Conservation (phyloP, 2,888 invertebrate genomes). For the Zele albiditarsus region DNA sequence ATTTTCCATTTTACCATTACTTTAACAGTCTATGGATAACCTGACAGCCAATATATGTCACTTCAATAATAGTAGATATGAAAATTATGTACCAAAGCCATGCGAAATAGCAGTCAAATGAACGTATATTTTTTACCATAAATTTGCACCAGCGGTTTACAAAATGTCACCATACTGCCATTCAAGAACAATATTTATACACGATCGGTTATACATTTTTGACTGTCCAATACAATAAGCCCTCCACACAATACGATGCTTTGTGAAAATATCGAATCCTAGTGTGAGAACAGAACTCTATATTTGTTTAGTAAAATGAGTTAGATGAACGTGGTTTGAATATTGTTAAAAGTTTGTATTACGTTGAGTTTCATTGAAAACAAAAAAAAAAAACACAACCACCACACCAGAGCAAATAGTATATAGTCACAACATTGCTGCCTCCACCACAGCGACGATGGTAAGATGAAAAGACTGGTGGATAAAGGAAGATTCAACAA, state of each 20-base stretch:
- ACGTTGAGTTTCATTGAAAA: neutral
- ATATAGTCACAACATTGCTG: neutral
- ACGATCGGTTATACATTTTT: neutral
- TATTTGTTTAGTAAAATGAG: neutral
- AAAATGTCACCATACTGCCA: neutral
- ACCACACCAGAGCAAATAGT: neutral
- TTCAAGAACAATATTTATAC: neutral
- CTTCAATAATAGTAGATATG: neutral
- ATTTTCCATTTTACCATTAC: too few species aligned
- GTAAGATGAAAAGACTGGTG: slow-evolving; percentile 44
- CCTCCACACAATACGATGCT: neutral
- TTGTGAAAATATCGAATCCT: neutral
- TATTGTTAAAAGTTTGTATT: neutral
- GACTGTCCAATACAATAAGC: neutral
- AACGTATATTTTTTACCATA: neutral
- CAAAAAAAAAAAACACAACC: neutral
- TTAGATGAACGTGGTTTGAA: neutral
- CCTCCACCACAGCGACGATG: slow-evolving; percentile 15
- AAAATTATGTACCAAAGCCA: neutral
- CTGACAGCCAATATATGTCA: neutral
- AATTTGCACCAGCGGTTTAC: neutral
- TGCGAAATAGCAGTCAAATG: neutral
- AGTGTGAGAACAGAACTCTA: too few species aligned
- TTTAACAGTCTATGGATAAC: neutral
- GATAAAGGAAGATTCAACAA: slow-evolving; percentile 53